Evolutionary conservation across 2,888 invertebrate genomes (phyloP).

Genomic region (Morpho achilles): DNA sequence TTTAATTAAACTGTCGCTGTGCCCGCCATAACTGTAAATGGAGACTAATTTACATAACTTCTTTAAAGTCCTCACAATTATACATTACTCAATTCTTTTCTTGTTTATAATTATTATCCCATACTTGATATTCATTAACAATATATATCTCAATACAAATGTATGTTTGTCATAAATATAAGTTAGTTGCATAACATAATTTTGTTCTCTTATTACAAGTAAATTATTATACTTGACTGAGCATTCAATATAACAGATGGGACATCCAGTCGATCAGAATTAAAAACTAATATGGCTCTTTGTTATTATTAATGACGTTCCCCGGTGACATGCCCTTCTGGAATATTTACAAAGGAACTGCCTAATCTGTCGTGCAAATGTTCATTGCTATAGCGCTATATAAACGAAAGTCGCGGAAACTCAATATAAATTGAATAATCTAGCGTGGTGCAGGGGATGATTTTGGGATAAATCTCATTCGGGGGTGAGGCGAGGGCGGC

Average conservation of each 20-base stretch:
- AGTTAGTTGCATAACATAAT: not conserved
- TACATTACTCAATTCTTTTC: too few relatives aligned
- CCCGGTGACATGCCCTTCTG: slow-evolving; percentile 56
- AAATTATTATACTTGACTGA: not conserved
- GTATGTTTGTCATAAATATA: too few relatives aligned
- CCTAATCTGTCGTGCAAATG: slow-evolving; percentile 53
- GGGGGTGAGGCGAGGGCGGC: slow-evolving; percentile 60
- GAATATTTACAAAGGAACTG: slow-evolving; percentile 63
- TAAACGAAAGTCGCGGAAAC: slow-evolving; percentile 74
- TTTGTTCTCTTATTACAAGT: not conserved
- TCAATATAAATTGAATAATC: slow-evolving; percentile 78
- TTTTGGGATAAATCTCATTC: slow-evolving; percentile 74
- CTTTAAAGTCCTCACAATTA: too few relatives aligned
- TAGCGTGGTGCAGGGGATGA: slow-evolving; percentile 65
- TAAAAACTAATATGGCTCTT: slow-evolving; percentile 56
- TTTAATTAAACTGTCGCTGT: slow-evolving; percentile 28
- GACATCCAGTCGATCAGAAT: slow-evolving; percentile 44
- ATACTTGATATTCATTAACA: too few relatives aligned
- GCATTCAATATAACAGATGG: slow-evolving; percentile 54
- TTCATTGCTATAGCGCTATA: slow-evolving; percentile 54
- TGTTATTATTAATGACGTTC: slow-evolving; percentile 65
- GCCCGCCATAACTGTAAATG: slow-evolving; percentile 31
- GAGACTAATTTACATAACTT: slow-evolving; percentile 6
- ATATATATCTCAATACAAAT: too few relatives aligned
- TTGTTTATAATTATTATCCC: too few relatives aligned